Conservation (phyloP, 2,888 invertebrate genomes). For the Linnaemya tessellans region DNA sequence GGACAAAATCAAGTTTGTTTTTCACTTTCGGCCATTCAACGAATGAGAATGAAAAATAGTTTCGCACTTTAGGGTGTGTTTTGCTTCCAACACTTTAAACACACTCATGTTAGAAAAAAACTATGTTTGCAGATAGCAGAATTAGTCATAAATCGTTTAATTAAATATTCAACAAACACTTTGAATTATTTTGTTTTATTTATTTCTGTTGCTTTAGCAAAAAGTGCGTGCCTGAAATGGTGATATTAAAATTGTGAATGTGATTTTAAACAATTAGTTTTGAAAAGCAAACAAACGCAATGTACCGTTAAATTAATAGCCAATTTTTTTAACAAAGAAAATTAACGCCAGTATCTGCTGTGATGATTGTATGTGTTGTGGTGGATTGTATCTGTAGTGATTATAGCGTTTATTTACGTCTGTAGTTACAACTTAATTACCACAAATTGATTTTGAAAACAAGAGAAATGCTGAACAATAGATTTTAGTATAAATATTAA, state of each 20-base stretch:
- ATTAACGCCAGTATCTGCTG: neutral
- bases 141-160: neutral
- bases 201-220: neutral
- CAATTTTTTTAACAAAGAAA: neutral
- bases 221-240: slow-evolving; percentile 7
- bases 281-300: neutral
- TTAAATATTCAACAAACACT: slow-evolving; percentile 7
- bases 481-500: neutral
- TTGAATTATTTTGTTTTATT: slow-evolving; percentile 3
- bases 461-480: neutral
- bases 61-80: slow-evolving; percentile 32
- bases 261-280: neutral
- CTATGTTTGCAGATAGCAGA: neutral
- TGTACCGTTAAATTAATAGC: slow-evolving; percentile 17
- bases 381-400: neutral
- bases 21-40: neutral
- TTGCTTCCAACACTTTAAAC: neutral
- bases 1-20: neutral
- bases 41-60: neutral
- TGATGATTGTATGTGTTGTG: neutral
- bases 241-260: slow-evolving; percentile 16
- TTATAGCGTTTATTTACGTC: neutral
- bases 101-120: neutral
- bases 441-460: slow-evolving; percentile 37
- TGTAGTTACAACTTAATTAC: slow-evolving; percentile 48